Evolutionary conservation across 2,113 vertebrate species (phyloP).

Genomic region (Phylloscopus trochilus): DNA sequence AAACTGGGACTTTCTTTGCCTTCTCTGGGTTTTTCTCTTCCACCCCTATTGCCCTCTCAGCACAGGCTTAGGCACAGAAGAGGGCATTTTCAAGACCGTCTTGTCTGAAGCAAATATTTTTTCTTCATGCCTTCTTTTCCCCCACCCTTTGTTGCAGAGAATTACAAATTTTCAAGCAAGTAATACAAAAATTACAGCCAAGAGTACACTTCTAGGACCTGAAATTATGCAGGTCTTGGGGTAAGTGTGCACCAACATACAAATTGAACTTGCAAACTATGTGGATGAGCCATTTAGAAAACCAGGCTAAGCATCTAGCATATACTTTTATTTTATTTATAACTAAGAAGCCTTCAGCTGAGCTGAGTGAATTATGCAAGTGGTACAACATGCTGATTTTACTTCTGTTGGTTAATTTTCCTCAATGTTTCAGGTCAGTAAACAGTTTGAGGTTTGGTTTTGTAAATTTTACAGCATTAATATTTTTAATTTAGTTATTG

Average conservation of each 20-base stretch:
- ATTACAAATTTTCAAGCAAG: not conserved
- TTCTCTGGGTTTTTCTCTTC: not conserved
- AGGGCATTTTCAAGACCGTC: not conserved
- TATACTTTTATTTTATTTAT: constrained; percentile 30
- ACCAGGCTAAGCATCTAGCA: not conserved
- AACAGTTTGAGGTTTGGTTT: not conserved
- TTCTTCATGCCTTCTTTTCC: not conserved
- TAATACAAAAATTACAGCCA: not conserved
- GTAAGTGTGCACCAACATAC: not conserved
- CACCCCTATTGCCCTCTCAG: not conserved
- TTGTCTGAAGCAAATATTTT: not conserved
- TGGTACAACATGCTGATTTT: not conserved
- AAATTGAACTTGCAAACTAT: not conserved
- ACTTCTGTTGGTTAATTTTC: not conserved
- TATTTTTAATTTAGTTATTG: not conserved
- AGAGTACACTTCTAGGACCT: not conserved
- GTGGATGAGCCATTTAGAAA: not conserved
- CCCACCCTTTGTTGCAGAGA: not conserved
- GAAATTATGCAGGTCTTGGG: not conserved
- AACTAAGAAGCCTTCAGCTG: not conserved
- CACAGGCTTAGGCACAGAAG: not conserved
- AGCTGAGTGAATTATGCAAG: constrained; percentile 12
- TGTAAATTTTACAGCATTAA: not conserved
- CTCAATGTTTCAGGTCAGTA: not conserved
- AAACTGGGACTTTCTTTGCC: not conserved